phyloP scores from a whole-genome alignment of 2,888 invertebrate genomes.

The Zygothrica quintamaculata region DNA sequence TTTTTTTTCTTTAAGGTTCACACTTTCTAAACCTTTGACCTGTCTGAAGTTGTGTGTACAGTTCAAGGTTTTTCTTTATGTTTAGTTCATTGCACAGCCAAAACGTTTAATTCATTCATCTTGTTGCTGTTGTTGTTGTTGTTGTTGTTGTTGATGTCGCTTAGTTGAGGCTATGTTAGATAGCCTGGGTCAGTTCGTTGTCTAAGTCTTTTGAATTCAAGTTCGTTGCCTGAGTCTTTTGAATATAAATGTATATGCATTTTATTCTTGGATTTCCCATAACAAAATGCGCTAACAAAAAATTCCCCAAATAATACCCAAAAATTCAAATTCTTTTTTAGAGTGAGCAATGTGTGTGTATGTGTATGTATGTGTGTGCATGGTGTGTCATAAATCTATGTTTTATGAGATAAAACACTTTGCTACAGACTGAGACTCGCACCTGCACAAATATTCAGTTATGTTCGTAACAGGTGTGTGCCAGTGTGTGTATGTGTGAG shows the following conservation, averaged over 20 bases:
- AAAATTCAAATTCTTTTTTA: not conserved
- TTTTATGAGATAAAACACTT: conserved; percentile 34
- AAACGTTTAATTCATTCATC: too few species aligned
- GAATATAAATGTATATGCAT: not conserved
- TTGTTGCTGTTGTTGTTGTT: not conserved
- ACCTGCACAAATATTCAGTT: conserved; percentile 60
- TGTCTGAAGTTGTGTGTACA: conserved; percentile 3
- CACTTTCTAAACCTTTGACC: conserved; percentile 13
- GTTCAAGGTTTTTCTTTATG: conserved; percentile 31
- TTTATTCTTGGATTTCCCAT: conserved; percentile 42
- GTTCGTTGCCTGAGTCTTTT: conserved; percentile 50
- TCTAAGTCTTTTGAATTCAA: conserved; percentile 16
- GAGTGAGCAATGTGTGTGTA: conserved; percentile 1
- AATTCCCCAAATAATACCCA: conserved; percentile 44
- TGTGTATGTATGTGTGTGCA: conserved; percentile 17
- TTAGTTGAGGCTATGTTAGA: conserved; percentile 14
- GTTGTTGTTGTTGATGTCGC: not conserved
- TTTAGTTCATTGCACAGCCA: not conserved
- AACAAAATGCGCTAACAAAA: conserved; percentile 51
- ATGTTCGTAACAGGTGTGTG: conserved; percentile 36
- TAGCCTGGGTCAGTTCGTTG: conserved; percentile 10
- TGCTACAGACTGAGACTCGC: conserved; percentile 32
- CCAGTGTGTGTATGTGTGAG: conserved; percentile 14
- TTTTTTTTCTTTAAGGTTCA: conserved; percentile 21
- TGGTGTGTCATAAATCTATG: conserved; percentile 48